These are phyloP conservation scores for Agonopterix heracliana DNA, from an alignment of 2,888 invertebrate genomes.

Conservation along the genomic window DNA sequence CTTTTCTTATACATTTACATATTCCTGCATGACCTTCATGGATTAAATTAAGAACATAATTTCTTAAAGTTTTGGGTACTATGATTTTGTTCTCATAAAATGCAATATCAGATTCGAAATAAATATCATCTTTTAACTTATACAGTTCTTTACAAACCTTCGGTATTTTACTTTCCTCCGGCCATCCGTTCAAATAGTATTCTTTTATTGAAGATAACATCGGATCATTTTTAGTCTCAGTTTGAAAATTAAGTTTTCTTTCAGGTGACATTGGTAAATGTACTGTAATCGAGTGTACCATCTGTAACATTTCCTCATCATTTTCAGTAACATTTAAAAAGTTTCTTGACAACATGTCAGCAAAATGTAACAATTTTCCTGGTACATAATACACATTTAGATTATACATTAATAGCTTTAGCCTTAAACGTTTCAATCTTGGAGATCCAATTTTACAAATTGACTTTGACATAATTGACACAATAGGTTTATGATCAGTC, in stretches of 20 bases:
- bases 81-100: conserved; percentile 6
- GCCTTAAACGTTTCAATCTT: background rate
- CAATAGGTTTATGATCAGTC: conserved; percentile 2
- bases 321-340: conserved; percentile 3
- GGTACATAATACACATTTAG: background rate
- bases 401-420: conserved; percentile 3
- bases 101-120: conserved; percentile 6
- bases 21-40: conserved; percentile 9
- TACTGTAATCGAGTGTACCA: conserved; percentile 10
- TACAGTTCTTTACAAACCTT: conserved; percentile 2
- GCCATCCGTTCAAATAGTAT: conserved; percentile 10
- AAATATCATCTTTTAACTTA: conserved; percentile 8
- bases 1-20: conserved; percentile 2
- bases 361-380: background rate
- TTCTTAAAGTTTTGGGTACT: conserved; percentile 3
- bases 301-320: conserved; percentile 10
- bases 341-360: background rate
- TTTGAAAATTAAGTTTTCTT: conserved; percentile 6
- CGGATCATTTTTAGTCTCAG: conserved; percentile 5
- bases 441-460: conserved; percentile 2
- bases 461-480: background rate
- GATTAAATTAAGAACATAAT: conserved; percentile 6
- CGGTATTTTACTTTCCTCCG: conserved; percentile 1
- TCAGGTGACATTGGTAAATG: conserved; percentile 11
- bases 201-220: conserved; percentile 2